phyloP scores from a whole-genome alignment of 2,113 vertebrate species.

The Leiothrix lutea region DNA sequence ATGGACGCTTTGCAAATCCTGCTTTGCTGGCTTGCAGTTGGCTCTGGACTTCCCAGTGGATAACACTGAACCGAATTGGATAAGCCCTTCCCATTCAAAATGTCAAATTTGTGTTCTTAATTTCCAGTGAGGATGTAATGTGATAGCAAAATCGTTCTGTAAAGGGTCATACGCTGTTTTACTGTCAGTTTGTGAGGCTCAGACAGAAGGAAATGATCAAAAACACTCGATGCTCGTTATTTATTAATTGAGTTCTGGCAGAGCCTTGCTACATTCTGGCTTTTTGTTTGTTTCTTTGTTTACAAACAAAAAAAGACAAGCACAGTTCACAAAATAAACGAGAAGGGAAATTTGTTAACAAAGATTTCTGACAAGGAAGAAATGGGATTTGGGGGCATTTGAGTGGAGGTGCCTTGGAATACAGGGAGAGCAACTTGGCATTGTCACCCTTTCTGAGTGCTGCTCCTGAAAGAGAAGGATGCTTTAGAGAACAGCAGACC shows the following conservation, averaged over 20 bases:
- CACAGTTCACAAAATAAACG: neutral
- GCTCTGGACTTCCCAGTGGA: neutral
- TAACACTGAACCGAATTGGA: neutral
- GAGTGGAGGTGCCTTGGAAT: neutral
- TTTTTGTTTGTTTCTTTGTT: slow-evolving; percentile 56
- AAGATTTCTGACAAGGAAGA: neutral
- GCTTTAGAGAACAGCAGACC: neutral
- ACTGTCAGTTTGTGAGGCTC: slow-evolving; percentile 20
- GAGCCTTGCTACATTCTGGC: slow-evolving; percentile 1
- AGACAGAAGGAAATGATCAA: slow-evolving; percentile 46
- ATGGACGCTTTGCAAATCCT: neutral
- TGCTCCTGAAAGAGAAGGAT: neutral
- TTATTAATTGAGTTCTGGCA: slow-evolving; percentile 66
- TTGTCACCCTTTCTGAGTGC: neutral
- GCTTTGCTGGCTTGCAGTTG: neutral
- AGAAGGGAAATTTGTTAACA: slow-evolving; percentile 17
- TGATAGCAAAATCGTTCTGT: slow-evolving; percentile 5
- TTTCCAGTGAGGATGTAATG: neutral
- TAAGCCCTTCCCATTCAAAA: neutral
- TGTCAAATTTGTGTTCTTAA: neutral
- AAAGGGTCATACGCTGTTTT: neutral
- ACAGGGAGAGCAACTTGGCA: neutral
- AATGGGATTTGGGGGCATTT: neutral
- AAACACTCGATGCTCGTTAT: slow-evolving; percentile 8
- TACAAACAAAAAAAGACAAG: slow-evolving; percentile 35